Conservation (phyloP, 2,797 vertebrate species). For the Eospalax fontanierii region DNA sequence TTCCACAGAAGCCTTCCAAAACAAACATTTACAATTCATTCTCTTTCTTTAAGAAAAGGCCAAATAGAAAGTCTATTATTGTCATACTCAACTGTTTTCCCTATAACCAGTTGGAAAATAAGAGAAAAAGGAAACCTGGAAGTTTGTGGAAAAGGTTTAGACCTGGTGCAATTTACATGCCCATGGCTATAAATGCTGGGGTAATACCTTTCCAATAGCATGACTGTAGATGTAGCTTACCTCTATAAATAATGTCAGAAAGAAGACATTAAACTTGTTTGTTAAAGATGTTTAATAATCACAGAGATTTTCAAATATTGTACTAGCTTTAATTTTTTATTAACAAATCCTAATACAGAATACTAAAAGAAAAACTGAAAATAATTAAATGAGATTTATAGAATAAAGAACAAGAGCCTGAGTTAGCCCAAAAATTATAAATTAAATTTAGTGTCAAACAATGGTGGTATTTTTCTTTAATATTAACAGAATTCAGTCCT, state of each 20-base stretch:
- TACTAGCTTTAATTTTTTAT: neutral
- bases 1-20: neutral
- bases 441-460: neutral
- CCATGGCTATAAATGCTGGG: neutral
- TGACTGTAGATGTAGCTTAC: neutral
- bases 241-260: neutral
- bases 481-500: neutral
- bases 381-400: neutral
- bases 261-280: neutral
- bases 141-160: neutral
- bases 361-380: neutral
- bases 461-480: neutral
- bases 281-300: neutral
- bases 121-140: neutral
- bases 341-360: slow-evolving; percentile 1
- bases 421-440: neutral
- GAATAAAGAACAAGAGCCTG: fast-evolving
- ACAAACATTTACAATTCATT: neutral
- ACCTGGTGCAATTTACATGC: neutral
- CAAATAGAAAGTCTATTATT: no score
- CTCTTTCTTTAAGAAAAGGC: no score
- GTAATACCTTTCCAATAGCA: neutral
- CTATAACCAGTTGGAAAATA: neutral
- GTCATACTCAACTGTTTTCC: neutral
- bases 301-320: neutral